Conservation (phyloP, 2,888 invertebrate species). For the Diadromus collaris region DNA sequence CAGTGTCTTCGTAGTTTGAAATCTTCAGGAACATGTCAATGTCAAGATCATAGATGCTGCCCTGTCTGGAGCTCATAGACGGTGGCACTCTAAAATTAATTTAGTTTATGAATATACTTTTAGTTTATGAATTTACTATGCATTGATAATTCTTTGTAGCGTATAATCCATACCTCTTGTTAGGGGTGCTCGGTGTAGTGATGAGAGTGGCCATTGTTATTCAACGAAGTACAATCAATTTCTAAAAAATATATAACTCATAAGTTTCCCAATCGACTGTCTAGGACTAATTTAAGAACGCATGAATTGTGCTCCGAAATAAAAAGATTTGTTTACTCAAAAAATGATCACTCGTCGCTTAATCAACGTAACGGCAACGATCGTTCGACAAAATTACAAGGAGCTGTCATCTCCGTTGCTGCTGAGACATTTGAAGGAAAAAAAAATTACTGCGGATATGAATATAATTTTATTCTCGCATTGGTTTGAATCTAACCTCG, state of each 20-base stretch:
- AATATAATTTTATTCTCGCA: not conserved
- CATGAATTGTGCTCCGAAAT: not conserved
- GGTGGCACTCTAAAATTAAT: conserved; percentile 39
- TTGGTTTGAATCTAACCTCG: conserved; percentile 8
- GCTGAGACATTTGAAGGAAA: not conserved
- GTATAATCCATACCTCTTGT: not conserved
- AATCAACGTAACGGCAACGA: not conserved
- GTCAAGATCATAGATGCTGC: conserved; percentile 89
- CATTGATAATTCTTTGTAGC: not conserved
- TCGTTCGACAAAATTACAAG: not conserved
- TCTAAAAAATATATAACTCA: conserved; percentile 9
- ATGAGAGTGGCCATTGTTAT: conserved; percentile 12
- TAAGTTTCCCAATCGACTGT: not conserved
- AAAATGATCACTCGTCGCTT: not conserved
- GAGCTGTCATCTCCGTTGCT: not conserved
- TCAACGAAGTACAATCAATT: conserved; percentile 8
- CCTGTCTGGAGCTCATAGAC: conserved; percentile 80
- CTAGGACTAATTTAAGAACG: conserved; percentile 16
- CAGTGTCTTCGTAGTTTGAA: conserved; percentile 94
- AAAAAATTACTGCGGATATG: not conserved
- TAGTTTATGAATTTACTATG: not conserved
- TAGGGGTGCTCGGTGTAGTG: conserved; percentile 30
- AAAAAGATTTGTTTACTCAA: not conserved
- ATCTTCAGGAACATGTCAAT: conserved; percentile 90
- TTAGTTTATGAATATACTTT: not conserved